Evolutionary conservation across 1,140 invertebrate genomes (phyloP), one percentile per base, ranked within the genome.

Genomic region (Sycobia sp.): DNA sequence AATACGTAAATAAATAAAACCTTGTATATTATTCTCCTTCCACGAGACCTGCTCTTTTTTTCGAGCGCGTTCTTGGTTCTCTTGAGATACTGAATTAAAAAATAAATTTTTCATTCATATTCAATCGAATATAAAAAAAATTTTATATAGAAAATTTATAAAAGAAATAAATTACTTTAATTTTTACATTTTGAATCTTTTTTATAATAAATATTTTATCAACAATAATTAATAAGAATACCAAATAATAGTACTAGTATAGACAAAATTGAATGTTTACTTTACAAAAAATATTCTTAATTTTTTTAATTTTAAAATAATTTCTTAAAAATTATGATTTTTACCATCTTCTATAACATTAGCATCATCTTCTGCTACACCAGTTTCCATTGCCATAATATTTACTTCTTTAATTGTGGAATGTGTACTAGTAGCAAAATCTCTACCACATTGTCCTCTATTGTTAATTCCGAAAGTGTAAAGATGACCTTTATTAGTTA

Each of bases 381-480:
- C 83, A 32, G 86, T 88, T 72, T 87, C 87, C 86, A 88, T 88
- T 8, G 86, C 86, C 22, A 86, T 81, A n/a, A 87, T 79, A 20
- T 82, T 78, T 8, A 76, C 67, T 67, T 82, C 78, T 39, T 80
- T 81, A 66, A 74, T 80, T 43, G 72, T 44, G 13, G 82, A 77
- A 69, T 87, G 86, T 18, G 82, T 65, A n/a, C n/a, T n/a, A 20
- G 72, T 77, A 14, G 87, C 85, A 76, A 91, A 95, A 71, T 95
- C 93, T 71, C 96, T 82, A 29, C 97, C 97, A 84, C 97, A 99
- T 74, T 99, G 97, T 10, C 95, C 96, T 76, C 97, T 96, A 75
- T 98, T 98, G 78, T 99, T 99, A 55, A 98, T 92, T 1, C 97
- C 97, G 83, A 97, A 98, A 1, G 96, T 96, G 76, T 91, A 98